These are phyloP conservation scores for Phenacoccus solenopsis DNA, from an alignment of 1,140 invertebrate species.

Conservation along the genomic window DNA sequence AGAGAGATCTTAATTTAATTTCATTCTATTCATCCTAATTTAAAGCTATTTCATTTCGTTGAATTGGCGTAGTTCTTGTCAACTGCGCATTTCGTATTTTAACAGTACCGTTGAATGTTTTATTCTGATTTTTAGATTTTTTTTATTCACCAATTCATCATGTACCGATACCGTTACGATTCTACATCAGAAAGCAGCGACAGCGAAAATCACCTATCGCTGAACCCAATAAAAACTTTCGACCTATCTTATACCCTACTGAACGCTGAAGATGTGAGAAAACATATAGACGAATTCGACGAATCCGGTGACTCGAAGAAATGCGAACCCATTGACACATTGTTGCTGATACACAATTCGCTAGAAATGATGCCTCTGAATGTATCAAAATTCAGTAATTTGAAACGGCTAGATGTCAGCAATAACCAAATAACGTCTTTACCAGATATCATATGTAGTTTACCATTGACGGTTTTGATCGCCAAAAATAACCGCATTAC, in stretches of 20 bases:
- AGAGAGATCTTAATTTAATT: no score
- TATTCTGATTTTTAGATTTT: no score
- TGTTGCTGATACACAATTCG: slow-evolving; percentile 57
- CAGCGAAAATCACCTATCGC: slow-evolving; percentile 43
- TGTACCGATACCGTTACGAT: slow-evolving; percentile 21
- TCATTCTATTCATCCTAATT: no score
- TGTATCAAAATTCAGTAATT: slow-evolving; percentile 48
- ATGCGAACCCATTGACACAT: slow-evolving; percentile 49
- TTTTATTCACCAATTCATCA: no score
- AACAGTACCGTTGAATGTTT: no score
- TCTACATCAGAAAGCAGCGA: slow-evolving; percentile 60
- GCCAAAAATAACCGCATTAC: slow-evolving; percentile 77
- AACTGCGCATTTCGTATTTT: no score
- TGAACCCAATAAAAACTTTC: slow-evolving; percentile 42
- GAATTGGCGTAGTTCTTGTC: no score
- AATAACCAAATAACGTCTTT: slow-evolving; percentile 66
- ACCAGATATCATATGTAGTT: slow-evolving; percentile 56
- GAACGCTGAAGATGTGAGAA: slow-evolving; percentile 41
- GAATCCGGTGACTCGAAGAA: slow-evolving; percentile 39
- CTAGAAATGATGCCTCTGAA: slow-evolving; percentile 39
- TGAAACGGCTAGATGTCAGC: slow-evolving; percentile 70
- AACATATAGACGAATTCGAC: slow-evolving; percentile 37
- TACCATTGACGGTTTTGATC: slow-evolving; percentile 61
- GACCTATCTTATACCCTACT: slow-evolving; percentile 54
- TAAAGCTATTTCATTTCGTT: no score